Evolutionary conservation across 2,797 vertebrate species (phyloP).

Genomic region (Linurgus olivaceus): DNA sequence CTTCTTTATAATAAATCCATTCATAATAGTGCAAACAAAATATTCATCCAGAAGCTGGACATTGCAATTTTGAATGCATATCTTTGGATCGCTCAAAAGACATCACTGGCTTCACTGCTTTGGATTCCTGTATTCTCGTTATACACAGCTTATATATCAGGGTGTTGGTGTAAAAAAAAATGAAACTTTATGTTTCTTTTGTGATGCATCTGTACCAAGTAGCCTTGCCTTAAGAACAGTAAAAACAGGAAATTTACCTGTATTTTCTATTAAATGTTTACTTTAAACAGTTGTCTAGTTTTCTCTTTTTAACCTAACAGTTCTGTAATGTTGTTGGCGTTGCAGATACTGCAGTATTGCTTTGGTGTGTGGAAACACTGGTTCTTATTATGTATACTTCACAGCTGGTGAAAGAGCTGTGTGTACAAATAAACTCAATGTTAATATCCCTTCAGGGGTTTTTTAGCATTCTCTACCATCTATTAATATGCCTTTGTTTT

Average conservation of each 20-base stretch:
- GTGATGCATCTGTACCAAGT: neutral
- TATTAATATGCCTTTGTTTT: neutral
- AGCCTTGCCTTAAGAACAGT: neutral
- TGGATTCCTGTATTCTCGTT: neutral
- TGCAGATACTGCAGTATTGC: neutral
- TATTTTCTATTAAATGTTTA: neutral
- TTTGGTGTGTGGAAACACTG: neutral
- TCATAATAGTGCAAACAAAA: neutral
- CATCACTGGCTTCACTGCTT: neutral
- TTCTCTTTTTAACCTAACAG: neutral
- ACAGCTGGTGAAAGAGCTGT: neutral
- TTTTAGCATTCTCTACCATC: neutral
- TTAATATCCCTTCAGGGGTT: neutral
- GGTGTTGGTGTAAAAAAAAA: neutral
- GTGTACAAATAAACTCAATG: neutral
- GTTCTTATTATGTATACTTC: neutral
- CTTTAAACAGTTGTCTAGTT: neutral
- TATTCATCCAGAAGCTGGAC: neutral
- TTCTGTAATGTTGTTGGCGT: neutral
- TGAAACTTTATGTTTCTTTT: neutral
- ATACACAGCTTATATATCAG: neutral
- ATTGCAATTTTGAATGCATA: neutral
- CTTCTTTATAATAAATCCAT: neutral
- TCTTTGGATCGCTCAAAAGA: neutral
- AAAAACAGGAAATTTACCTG: neutral